Percentiles rank a stretch among this genome's conserved stretches.
Conservation (phyloP, 1,140 invertebrate species). For the Zaprionus lachaisei region DNA sequence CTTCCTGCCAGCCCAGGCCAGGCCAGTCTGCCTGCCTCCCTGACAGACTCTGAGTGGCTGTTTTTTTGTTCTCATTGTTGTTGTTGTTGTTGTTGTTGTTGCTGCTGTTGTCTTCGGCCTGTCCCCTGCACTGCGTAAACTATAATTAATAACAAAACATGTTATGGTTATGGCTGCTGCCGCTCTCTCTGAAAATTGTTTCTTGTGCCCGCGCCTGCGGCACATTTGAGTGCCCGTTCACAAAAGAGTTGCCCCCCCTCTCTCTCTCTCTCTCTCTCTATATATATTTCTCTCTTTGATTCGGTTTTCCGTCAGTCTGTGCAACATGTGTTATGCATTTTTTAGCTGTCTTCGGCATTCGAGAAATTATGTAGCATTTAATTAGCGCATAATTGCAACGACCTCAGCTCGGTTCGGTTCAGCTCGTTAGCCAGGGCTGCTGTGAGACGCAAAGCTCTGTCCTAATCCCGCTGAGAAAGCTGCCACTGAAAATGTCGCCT, state of each 20-base stretch:
- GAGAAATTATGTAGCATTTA: slow-evolving; percentile 82
- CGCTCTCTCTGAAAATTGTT: slow-evolving; percentile 72
- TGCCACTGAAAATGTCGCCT: slow-evolving; percentile 24
- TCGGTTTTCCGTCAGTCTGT: slow-evolving; percentile 39
- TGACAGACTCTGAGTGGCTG: slow-evolving; percentile 33
- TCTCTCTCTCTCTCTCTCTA: not conserved
- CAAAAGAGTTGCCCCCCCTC: slow-evolving; percentile 28
- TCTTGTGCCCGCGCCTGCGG: slow-evolving; percentile 73
- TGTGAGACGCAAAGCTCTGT: not conserved
- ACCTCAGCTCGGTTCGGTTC: slow-evolving; percentile 15
- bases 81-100: slow-evolving; percentile 61
- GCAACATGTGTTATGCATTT: slow-evolving; percentile 82
- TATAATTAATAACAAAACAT: slow-evolving; percentile 83
- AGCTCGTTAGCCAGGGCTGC: slow-evolving; percentile 18
- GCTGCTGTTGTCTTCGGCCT: slow-evolving; percentile 73
- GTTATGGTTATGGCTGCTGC: slow-evolving; percentile 74
- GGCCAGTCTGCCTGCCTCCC: slow-evolving; percentile 49
- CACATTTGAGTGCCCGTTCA: slow-evolving; percentile 59
- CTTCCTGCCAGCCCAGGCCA: slow-evolving; percentile 49
- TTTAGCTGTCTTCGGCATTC: slow-evolving; percentile 80
- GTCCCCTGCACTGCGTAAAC: slow-evolving; percentile 79
- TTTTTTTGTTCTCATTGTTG: no score
- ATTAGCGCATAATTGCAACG: slow-evolving; percentile 80
- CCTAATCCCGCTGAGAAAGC: slow-evolving; percentile 5
- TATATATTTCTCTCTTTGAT: slow-evolving; percentile 14